phyloP scores from a whole-genome alignment of 2,888 invertebrate genomes.

The Mimachlamys varia region DNA sequence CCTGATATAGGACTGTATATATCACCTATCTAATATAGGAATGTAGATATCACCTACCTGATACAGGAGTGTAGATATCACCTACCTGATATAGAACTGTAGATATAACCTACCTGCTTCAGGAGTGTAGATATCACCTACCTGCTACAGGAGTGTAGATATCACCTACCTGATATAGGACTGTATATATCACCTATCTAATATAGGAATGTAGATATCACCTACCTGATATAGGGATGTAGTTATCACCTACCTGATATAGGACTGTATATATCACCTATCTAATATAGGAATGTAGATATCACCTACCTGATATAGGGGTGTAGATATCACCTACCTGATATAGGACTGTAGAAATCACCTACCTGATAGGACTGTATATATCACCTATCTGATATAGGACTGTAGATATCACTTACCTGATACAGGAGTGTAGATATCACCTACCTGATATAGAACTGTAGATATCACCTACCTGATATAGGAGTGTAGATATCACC shows the following conservation, averaged over 20 bases:
- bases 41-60: neutral
- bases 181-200: too few species aligned
- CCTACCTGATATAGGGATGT: too few species aligned
- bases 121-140: too few species aligned
- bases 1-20: neutral
- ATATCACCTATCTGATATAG: neutral
- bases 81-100: neutral
- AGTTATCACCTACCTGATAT: too few species aligned
- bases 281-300: too few species aligned
- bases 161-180: too few species aligned
- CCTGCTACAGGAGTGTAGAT: too few species aligned
- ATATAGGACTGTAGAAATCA: slow-evolving; percentile 64
- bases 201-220: too few species aligned
- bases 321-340: slow-evolving; percentile 56
- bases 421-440: too few species aligned
- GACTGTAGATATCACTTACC: neutral
- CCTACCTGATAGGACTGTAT: slow-evolving; percentile 4
- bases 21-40: neutral
- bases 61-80: neutral
- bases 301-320: too few species aligned
- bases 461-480: neutral
- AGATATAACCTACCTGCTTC: neutral
- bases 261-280: too few species aligned
- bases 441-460: too few species aligned
- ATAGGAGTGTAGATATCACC: neutral